Base-by-base conservation (phyloP, 1,140 invertebrate genomes). In the Drosophila obscura region DNA sequence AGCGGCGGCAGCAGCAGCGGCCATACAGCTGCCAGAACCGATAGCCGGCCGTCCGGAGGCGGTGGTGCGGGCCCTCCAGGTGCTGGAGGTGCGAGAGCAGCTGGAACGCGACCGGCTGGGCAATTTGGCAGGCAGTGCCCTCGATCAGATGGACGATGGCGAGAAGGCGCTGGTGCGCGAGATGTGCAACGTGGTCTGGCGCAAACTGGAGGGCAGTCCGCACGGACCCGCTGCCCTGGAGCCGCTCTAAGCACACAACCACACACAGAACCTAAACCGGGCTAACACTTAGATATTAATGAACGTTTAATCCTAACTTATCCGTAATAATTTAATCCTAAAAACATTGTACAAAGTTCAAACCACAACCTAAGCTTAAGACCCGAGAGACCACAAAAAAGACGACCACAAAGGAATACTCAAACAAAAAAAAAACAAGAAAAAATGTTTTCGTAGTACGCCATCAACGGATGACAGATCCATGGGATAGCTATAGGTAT, bases 161-260 rank as follows among this genome's bases (percentile, higher is more conserved):
- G 97, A 98, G 91, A 98, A 98, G 91, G 97, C 97, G 9, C 94
- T 99, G 55, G 96, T 99, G 24, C 94, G 97, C 75, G 97, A 98
- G 93, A 98, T 99, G 97, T 99, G 97, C 93, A 98, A 98, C 93
- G 97, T 98, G 15, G 93, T 94, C 15, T 94, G 94, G 94, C 93
- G 94, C 28, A 94, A 94, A 80, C 73, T 94, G 24, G 94, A 94
- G 78, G 93, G 94, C 8, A 93, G 92, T 31, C 93, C 93, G 22
- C 76, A 80, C 45, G 83, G 73, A 28, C 80, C 74, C 6, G 61
- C 79, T 13, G 74, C 80, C 22, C 49, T 91, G 39, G 90, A 91
- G 43, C 85, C 81, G 56, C 81, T 91, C 56, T 91, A 88, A 80
- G 68, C 76, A 57, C 58, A 52, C 43, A 24, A 39, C 35, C 43